phyloP scores from a whole-genome alignment of 2,797 vertebrate species.

The Geotrypetes seraphini region DNA sequence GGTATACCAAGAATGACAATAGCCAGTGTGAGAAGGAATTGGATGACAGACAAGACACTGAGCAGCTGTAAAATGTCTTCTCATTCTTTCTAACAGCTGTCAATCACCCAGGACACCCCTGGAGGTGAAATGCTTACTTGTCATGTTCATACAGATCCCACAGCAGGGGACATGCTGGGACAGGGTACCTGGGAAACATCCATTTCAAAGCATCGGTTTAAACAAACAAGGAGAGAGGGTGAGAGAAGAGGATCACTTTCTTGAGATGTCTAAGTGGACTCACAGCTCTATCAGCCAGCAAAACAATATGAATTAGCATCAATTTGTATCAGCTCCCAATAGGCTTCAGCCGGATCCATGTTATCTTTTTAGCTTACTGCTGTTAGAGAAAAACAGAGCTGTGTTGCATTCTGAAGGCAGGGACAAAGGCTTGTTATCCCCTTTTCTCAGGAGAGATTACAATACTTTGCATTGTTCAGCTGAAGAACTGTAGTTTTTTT shows the following conservation, averaged over 20 bases:
- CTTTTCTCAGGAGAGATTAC: conserved; percentile 58
- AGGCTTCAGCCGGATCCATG: conserved; percentile 30
- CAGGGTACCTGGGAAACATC: conserved; percentile 40
- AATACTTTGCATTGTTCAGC: conserved; percentile 60
- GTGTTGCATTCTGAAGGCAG: conserved; percentile 55
- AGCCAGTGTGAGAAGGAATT: conserved; percentile 40
- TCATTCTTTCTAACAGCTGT: conserved; percentile 70
- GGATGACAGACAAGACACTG: conserved; percentile 48
- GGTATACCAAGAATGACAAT: conserved; percentile 46
- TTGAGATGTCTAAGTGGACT: conserved; percentile 9
- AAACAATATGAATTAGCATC: conserved; percentile 64
- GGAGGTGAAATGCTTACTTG: conserved; percentile 43
- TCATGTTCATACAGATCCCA: conserved; percentile 34
- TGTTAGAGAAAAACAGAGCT: conserved; percentile 58
- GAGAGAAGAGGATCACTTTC: conserved; percentile 1
- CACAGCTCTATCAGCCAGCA: conserved; percentile 23
- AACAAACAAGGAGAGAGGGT: conserved; percentile 23
- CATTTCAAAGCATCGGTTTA: conserved; percentile 13
- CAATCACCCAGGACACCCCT: conserved; percentile 71
- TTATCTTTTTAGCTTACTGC: conserved; percentile 31
- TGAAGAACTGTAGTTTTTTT: conserved; percentile 19
- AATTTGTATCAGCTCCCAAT: conserved; percentile 70
- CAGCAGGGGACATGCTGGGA: conserved; percentile 34
- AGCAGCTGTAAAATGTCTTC: conserved; percentile 82
- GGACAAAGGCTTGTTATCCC: conserved; percentile 51